Conservation (phyloP, 1,140 invertebrate genomes). For the Archivesica marissinica region DNA sequence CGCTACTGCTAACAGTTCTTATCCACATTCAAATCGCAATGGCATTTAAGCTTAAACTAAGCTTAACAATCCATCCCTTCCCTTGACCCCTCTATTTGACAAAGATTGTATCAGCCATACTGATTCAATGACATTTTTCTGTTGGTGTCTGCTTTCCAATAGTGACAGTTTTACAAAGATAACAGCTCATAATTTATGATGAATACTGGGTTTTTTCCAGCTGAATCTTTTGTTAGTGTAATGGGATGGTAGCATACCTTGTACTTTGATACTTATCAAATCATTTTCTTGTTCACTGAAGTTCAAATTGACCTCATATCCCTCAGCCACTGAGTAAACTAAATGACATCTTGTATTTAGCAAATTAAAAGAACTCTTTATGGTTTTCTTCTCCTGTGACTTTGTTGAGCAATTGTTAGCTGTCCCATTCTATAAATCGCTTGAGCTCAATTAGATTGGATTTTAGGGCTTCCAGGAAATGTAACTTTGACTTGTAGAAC, state of each 20-base stretch:
- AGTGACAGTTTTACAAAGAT: constrained; percentile 39
- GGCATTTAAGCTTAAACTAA: constrained; percentile 32
- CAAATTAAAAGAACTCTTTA: too few species aligned
- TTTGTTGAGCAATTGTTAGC: too few species aligned
- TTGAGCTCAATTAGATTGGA: too few species aligned
- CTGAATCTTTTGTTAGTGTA: background rate
- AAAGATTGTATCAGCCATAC: background rate
- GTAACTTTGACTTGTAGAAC: too few species aligned
- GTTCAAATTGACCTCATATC: constrained; percentile 28
- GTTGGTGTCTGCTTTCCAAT: constrained; percentile 31
- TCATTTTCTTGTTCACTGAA: constrained; percentile 41
- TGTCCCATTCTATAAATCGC: too few species aligned
- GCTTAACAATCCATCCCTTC: constrained; percentile 19
- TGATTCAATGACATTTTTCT: constrained; percentile 36
- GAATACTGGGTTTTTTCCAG: background rate
- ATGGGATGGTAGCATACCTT: constrained; percentile 23
- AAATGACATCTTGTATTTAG: too few species aligned
- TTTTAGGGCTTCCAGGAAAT: too few species aligned
- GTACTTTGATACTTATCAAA: constrained; percentile 24
- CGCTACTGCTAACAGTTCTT: constrained; percentile 10
- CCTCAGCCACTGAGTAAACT: constrained; percentile 5
- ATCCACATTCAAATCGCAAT: background rate
- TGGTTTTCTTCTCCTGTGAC: too few species aligned
- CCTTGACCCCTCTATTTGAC: constrained; percentile 17
- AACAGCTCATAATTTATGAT: constrained; percentile 7